These are phyloP conservation scores for Amphipoea lucens DNA, from an alignment of 2,888 invertebrate species.

Conservation along the genomic window DNA sequence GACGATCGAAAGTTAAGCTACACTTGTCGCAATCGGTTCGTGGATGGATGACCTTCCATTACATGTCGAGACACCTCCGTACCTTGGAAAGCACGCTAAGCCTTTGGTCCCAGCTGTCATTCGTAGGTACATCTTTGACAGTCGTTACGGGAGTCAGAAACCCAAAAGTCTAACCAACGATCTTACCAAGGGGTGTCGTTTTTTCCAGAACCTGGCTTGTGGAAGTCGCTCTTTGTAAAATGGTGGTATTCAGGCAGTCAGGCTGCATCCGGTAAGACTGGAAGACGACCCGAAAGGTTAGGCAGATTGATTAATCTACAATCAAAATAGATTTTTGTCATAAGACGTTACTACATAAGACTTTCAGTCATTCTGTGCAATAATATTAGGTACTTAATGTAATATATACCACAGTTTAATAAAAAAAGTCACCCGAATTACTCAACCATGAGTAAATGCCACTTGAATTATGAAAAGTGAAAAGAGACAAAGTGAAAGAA, in stretches of 20 bases:
- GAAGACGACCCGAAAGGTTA: neutral
- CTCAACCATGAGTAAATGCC: constrained; percentile 55
- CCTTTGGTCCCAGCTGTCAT: neutral
- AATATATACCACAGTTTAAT: constrained; percentile 1
- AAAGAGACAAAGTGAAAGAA: constrained; percentile 33
- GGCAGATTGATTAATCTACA: neutral
- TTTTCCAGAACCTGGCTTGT: neutral
- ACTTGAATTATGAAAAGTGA: constrained; percentile 58
- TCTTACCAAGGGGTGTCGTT: neutral
- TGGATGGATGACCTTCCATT: neutral
- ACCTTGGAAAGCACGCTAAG: neutral
- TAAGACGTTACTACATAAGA: neutral
- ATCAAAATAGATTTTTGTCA: neutral
- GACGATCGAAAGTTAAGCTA: neutral
- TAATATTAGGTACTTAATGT: neutral
- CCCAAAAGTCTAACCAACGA: neutral
- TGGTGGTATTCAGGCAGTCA: neutral
- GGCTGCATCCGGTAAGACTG: too few species aligned
- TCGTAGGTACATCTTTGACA: neutral
- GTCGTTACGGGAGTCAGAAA: neutral
- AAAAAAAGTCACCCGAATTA: constrained; percentile 33
- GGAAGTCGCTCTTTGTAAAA: neutral
- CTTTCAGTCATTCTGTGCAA: neutral
- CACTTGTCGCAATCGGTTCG: neutral
- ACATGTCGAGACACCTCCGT: neutral